A percentile compares a stretch with the other conserved stretches of the same genome.
phyloP scores from a whole-genome alignment of 92 coral and sea anemone genomes.

The Siderastrea siderea region DNA sequence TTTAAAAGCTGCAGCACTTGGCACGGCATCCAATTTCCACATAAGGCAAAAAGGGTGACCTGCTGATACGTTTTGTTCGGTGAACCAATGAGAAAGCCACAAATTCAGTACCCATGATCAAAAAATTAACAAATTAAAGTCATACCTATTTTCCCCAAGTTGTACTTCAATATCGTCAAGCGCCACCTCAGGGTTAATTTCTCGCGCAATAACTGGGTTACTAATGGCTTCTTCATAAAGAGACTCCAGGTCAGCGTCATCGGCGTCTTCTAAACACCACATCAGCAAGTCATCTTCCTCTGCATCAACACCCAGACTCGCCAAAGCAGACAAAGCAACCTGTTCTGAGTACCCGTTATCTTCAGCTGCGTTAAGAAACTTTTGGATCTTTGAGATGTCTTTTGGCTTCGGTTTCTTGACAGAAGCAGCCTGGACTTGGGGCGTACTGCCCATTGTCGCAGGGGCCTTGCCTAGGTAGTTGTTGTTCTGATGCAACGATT shows the following conservation, averaged over 20 bases:
- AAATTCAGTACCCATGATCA: too few relatives aligned
- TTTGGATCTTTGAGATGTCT: slow-evolving; percentile 11
- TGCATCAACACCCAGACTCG: slow-evolving; percentile 64
- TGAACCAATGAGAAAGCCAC: too few relatives aligned
- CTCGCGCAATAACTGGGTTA: slow-evolving; percentile 22
- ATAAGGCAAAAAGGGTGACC: too few relatives aligned
- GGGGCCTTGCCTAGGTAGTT: neutral
- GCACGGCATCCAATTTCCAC: too few relatives aligned
- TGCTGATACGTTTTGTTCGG: too few relatives aligned
- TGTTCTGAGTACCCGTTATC: slow-evolving; percentile 70
- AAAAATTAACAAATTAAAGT: neutral
- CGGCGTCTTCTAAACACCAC: slow-evolving; percentile 80
- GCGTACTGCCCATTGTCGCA: too few relatives aligned
- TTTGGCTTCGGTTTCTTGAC: slow-evolving; percentile 20
- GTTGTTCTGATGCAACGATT: neutral
- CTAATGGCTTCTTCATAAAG: slow-evolving; percentile 34
- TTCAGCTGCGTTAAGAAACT: slow-evolving; percentile 44
- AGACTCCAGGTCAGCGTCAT: slow-evolving; percentile 60
- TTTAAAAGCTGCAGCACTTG: too few relatives aligned
- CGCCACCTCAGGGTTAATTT: neutral
- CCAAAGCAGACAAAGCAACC: slow-evolving; percentile 77
- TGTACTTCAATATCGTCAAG: slow-evolving; percentile 1
- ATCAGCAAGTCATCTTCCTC: slow-evolving; percentile 79
- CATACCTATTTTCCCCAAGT: slow-evolving; percentile 13
- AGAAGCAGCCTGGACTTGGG: neutral